A percentile compares a stretch with the other conserved stretches of the same genome.
Conservation (phyloP, 2,113 vertebrate genomes). For the Uria lomvia region DNA sequence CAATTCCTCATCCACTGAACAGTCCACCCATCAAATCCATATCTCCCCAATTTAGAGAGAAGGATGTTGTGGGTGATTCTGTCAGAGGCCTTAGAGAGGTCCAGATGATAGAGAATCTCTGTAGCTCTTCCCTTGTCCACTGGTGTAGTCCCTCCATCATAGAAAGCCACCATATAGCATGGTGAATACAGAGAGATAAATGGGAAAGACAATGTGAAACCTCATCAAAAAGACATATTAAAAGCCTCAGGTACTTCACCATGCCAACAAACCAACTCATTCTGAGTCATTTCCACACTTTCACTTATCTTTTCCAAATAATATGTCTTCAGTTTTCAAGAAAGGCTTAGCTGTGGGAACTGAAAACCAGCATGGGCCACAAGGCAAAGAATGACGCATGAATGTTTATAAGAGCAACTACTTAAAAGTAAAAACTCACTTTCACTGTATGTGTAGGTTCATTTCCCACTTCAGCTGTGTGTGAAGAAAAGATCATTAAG, state of each 20-base stretch:
- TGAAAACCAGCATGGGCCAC: neutral
- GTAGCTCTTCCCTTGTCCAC: neutral
- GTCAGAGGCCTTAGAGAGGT: neutral
- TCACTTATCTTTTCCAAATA: neutral
- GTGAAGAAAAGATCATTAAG: neutral
- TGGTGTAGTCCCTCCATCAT: neutral
- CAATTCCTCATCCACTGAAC: no score
- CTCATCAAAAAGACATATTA: neutral
- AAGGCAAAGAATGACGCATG: neutral
- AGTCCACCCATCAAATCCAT: no score
- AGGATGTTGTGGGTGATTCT: neutral
- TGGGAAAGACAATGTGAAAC: neutral
- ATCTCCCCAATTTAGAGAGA: neutral
- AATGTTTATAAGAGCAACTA: neutral
- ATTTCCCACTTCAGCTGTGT: constrained; percentile 2
- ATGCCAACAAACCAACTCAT: neutral
- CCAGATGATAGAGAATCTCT: neutral
- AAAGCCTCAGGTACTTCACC: neutral
- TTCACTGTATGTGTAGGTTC: neutral
- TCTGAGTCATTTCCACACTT: neutral
- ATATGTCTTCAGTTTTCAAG: neutral
- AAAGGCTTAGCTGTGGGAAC: neutral
- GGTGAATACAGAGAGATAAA: neutral
- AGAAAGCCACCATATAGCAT: neutral
- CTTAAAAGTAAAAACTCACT: neutral